Conservation (phyloP, 2,888 invertebrate genomes). For the Brenthis ino region DNA sequence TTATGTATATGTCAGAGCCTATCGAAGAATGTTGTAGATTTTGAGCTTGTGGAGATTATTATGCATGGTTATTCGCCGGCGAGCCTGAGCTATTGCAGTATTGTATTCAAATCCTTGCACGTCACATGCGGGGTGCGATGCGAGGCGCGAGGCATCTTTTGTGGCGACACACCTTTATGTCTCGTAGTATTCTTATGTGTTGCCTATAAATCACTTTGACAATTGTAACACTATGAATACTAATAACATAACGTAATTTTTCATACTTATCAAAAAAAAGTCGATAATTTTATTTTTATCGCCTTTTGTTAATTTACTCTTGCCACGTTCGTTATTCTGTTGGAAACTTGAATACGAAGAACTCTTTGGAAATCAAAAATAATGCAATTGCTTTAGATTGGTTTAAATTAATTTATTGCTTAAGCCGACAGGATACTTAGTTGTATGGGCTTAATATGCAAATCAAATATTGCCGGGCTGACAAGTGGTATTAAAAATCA, state of each 20-base stretch:
- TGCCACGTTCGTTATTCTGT: too few species aligned
- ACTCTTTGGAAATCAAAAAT: too few species aligned
- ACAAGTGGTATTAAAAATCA: slow-evolving; percentile 1
- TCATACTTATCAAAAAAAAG: too few species aligned
- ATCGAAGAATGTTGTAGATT: slow-evolving; percentile 64
- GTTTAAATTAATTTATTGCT: slow-evolving; percentile 26
- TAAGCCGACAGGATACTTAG: slow-evolving; percentile 15
- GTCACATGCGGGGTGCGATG: slow-evolving; percentile 48
- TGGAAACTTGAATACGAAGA: too few species aligned
- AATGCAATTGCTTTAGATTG: slow-evolving; percentile 10
- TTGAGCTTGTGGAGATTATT: slow-evolving; percentile 67
- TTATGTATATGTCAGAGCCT: slow-evolving; percentile 27
- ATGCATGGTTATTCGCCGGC: slow-evolving; percentile 73
- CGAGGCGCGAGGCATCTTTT: slow-evolving; percentile 32
- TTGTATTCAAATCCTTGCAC: slow-evolving; percentile 78
- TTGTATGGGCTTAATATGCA: slow-evolving; percentile 26
- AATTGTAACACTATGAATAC: background rate
- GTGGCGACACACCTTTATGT: slow-evolving; percentile 25
- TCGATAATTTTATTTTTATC: too few species aligned
- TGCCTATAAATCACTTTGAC: background rate
- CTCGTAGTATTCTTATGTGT: slow-evolving; percentile 7
- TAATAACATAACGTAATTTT: too few species aligned
- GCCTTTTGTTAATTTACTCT: too few species aligned
- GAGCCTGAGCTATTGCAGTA: slow-evolving; percentile 76
- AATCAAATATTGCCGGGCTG: slow-evolving; percentile 8